Evolutionary conservation across 2,797 vertebrate species (phyloP), one percentile per base, ranked within the genome.

Genomic region (Ctenopoma kingsleyae): DNA sequence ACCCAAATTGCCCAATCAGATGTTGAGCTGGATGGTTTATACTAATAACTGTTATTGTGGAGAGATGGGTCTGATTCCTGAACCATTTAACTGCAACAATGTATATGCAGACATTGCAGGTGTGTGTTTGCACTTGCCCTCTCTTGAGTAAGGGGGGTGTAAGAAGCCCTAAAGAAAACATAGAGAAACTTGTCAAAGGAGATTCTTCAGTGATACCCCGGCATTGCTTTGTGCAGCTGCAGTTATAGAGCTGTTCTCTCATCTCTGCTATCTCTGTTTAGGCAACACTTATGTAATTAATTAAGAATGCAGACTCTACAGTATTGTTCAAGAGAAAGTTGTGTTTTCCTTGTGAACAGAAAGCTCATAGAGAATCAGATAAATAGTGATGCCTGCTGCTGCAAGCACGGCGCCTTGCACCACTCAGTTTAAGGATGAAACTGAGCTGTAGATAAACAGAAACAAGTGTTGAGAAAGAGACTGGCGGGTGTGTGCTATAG

Each of bases 91-190:
- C 63, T 77, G 57, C 50, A 65, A 25, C 52, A 63, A 87, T 68
- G 58, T 82, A 82, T 77, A 80, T 74, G 67, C 58, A 76, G 80
- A 78, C 74, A 63, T 54, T 22, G 65, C 65, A 81, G 80, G 75
- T 81, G 85, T 89, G 80, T 86, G 89, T 91, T 89, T 87, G 80
- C 85, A 91, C 89, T 89, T 92, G 90, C 81, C 85, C 78, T 71
- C 69, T 81, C 66, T 65, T 46, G 59, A 25, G 8, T 20, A 38
- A 68, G 54, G 62, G 70, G 47, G 67, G 62, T 49, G 62, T 41
- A 25, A 71, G 40, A 66, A 64, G 44, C 56, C 72, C 74, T 65
- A 86, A 84, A 86, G 80, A 87, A 82, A 90, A 90, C 79, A 86
- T 23, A 17, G 50, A 12, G 27, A 79, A 70, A 76, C 25, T 49